Evolutionary conservation across 92 coral and sea anemone species (phyloP).

Genomic region (Pocillopora grandis): DNA sequence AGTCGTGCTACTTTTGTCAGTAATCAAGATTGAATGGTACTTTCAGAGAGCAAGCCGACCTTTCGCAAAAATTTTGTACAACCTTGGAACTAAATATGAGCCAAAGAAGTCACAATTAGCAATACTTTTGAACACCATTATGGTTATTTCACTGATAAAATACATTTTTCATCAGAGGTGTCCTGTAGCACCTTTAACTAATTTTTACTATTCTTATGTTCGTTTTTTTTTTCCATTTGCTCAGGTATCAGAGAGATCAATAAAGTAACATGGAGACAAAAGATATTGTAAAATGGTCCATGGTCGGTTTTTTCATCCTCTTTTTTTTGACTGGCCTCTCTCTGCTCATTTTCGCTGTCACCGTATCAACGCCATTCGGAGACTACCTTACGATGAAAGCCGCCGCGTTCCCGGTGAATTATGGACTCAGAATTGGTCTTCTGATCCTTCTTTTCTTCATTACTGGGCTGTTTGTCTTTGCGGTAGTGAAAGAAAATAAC

Average conservation of each 20-base stretch:
- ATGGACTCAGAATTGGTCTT: conserved; percentile 80
- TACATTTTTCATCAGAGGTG: no score
- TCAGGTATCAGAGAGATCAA: conserved; percentile 7
- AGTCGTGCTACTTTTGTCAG: no score
- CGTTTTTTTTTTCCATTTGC: not conserved
- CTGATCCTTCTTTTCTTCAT: conserved; percentile 64
- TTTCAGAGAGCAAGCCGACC: no score
- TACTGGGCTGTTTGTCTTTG: conserved; percentile 67
- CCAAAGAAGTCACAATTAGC: no score
- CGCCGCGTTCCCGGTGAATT: conserved; percentile 65
- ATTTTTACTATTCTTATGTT: not conserved
- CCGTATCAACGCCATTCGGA: conserved; percentile 86
- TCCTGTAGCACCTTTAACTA: not conserved
- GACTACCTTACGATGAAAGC: conserved; percentile 79
- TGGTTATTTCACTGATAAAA: no score
- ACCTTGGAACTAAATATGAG: no score
- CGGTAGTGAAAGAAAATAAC: conserved; percentile 76
- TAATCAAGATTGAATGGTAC: no score
- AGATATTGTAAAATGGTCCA: conserved; percentile 63
- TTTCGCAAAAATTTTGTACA: no score
- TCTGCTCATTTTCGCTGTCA: conserved; percentile 77
- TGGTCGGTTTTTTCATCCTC: conserved; percentile 69
- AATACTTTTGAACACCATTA: no score
- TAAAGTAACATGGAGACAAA: conserved; percentile 53
- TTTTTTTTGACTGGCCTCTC: conserved; percentile 77